Base-by-base conservation (phyloP, 1,140 invertebrate genomes). In the Diachasma alloeum region DNA sequence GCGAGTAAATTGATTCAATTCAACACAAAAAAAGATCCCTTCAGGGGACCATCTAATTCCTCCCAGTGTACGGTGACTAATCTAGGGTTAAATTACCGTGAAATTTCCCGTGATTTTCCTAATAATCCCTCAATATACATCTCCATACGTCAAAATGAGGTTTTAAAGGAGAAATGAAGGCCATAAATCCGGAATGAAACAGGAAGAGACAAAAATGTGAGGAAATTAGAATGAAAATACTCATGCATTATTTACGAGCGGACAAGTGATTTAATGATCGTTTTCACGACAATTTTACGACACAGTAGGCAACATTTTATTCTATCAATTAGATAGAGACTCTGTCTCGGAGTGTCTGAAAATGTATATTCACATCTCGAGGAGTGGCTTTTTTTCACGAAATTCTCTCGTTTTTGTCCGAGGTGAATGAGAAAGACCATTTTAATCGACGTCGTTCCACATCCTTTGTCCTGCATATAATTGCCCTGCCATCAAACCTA, bases 381-480 rank as follows among this genome's bases (percentile, higher is more conserved):
- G n/a, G 15, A n/a, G n/a, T 53, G 15, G 6, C 6, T n/a, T 53
- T 53, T 53, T 53, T 53, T 19, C n/a, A 15, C 15, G 48, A 53
- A 53, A 53, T 53, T 53, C 48, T 53, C n/a, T 0, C 2, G n/a
- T 53, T 53, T 53, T 53, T 53, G 13, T 19, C 0, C 0, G 48
- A 17, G n/a, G 19, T 56, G 48, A 56, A 56, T 56, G 48, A 56
- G 19, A 56, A 56, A 56, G 48, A 56, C 48, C 48, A 56, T 22
- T 56, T 56, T 56, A 56, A 56, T 56, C 48, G 48, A 17, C 48
- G 24, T 15, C 37, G 70, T 72, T 72, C 70, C 70, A 72, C 70
- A 72, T 72, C 70, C 70, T 72, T 72, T 72, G 70, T 72, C 39
- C 42, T 39, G n/a, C 42, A 48, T 48, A 39, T 71, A 72, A 72